Base-by-base conservation (phyloP, 2,113 vertebrate genomes). In the Thamnophis sirtalis region DNA sequence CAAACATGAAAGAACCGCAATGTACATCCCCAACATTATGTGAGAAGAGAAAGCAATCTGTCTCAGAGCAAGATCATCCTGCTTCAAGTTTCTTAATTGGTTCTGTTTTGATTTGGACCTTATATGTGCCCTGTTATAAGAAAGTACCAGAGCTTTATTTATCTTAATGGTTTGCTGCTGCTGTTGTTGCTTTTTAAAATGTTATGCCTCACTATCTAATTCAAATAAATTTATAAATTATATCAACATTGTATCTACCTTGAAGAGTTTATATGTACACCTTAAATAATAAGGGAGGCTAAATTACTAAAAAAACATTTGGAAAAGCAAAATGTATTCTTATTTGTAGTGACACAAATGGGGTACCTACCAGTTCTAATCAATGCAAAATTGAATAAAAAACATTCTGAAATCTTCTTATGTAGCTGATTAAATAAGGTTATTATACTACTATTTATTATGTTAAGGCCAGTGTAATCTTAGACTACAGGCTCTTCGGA, bases 81-180 rank as follows among this genome's bases (percentile, higher is more conserved):
- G n/a, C 49, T 56, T 68, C 24, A 33, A 0, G 0, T 33, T 13
- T 93, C 50, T 91, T 48, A 19, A 92, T 87, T 55, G n/a, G 4
- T 48, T 91, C 89, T 87, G 0, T 51, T 68, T 88, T 33, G 60
- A 0, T 93, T 93, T 87, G 91, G 48, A 89, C 28, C 24, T 21
- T 84, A 21, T 49, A 50, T 48, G 93, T 6, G n/a, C 38, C 26
- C 19, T 48, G 53, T 50, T 4, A 28, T 68, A 13, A 53, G 56
- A 48, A 84, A 84, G 13, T 56, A 22, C 24, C 7, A 43, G 2
- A 86, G 43, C 13, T 28, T 48, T 28, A 86, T 60, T 51, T 89
- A 55, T n/a, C 50, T 33, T n/a, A 92, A 50, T 53, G 6, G 9
- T 84, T 92, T 84, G 5, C 50, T 89, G 43, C 43, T 50, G n/a